Evolutionary conservation across 2,797 vertebrate genomes (phyloP), one percentile per base, ranked within the genome.

Genomic region (Phalanger gymnotis): DNA sequence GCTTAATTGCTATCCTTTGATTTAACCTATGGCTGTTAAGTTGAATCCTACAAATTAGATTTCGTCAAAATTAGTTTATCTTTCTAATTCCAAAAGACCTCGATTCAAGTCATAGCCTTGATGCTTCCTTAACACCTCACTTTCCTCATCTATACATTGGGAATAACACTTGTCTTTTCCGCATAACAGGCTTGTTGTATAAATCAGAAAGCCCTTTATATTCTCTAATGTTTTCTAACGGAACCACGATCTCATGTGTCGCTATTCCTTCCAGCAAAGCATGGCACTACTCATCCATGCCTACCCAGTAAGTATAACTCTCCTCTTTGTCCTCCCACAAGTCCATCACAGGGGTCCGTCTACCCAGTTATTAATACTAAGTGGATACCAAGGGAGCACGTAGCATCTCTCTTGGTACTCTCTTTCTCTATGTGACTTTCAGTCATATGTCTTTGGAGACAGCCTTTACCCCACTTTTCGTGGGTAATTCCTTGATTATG

Each of bases 11-110:
- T 92, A 14, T 93, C 27, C 56, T 55, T 5, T 87, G 2, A 54
- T 81, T 90, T 96, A 66, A 92, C 87, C 53, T 53, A 9, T 9
- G 61, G 31, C 57, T 93, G 31, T 93, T 96, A 91, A 90, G 40
- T 90, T 58, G 54, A 73, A 54, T 52, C 61, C 0, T 96, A 11
- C 47, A 91, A 55, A 16, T 53, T 47, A 95, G 55, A 87, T 40
- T 73, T 40, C 40, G 47, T 47, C n/a, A 73, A 91, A 96, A 91
- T 31, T 57, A 73, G 54, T 25, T 73, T 22, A 31, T 93, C 54
- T 53, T 90, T 93, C 90, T 16, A 47, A 93, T 5, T 54, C 19
- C n/a, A 40, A 47, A n/a, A 87, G 9, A 51, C 22, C 40, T 87
- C 3, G 73, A 87, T 51, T 87, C 40, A 47, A 87, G 1, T 87